Base-by-base conservation (phyloP, 1,140 invertebrate species). In the Ladona fulva region DNA sequence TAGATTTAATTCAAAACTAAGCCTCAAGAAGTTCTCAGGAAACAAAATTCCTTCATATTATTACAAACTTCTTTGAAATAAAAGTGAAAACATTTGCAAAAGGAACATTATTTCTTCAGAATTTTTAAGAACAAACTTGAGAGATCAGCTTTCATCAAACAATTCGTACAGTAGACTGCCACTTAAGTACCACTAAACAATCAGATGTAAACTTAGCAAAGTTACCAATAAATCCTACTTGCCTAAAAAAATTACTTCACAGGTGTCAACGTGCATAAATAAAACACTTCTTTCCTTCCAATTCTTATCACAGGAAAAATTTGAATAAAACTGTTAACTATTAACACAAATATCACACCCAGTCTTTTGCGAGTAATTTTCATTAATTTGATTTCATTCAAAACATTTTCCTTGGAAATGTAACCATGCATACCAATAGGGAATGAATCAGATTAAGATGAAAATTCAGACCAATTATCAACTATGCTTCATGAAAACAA, bases 311-410 rank as follows among this genome's bases (percentile, higher is more conserved):
- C 52, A 66, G 52, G 52, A 22, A 66, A 22, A 66, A 66, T 19
- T 66, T 66, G 14, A 66, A 66, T 66, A 6, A 66, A 66, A 66
- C n/a, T 66, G 52, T 66, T 52, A 66, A 66, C 52, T 66, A 66
- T 66, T 12, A 66, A 66, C 52, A 66, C 52, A 66, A 66, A 66
- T 66, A 66, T 66, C 52, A 66, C 52, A 66, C 52, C 52, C 52
- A 66, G 52, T 66, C 52, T 66, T 66, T 66, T 66, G 52, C 52
- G n/a, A 66, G 52, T 3, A 66, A 66, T 66, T 66, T 66, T 22
- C 52, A 66, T 66, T 66, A 22, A 66, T 66, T 66, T 22, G n/a
- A 66, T 66, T 66, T 22, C 52, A 66, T 66, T 66, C 52, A 66
- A 66, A 66, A 66, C 52, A 66, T 66, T 66, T 66, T 16, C 12